A percentile compares a stretch with the other conserved stretches of the same genome.
Conservation (phyloP, 2,888 invertebrate genomes). For the Podotricha telesiphe region DNA sequence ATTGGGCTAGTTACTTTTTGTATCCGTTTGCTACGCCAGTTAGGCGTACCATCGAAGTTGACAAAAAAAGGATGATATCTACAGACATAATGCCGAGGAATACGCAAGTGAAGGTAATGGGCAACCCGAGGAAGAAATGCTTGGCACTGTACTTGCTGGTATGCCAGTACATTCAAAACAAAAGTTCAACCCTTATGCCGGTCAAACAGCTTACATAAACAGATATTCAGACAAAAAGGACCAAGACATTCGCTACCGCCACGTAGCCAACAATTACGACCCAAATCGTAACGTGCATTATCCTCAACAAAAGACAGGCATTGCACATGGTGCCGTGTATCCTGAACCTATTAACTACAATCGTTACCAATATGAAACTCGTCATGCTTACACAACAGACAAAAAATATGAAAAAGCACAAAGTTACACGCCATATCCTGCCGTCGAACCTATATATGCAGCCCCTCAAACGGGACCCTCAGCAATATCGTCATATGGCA, state of each 20-base stretch:
- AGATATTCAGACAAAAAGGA: conserved; percentile 73
- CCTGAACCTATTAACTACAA: conserved; percentile 69
- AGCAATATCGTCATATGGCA: conserved; percentile 65
- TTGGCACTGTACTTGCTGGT: conserved; percentile 89
- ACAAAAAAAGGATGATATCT: conserved; percentile 85
- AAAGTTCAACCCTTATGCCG: conserved; percentile 75
- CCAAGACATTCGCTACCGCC: conserved; percentile 76
- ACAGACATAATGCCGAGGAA: conserved; percentile 87
- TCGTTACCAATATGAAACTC: conserved; percentile 70
- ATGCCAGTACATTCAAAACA: conserved; percentile 83
- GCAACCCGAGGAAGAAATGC: conserved; percentile 90
- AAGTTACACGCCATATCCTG: conserved; percentile 65
- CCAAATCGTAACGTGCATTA: conserved; percentile 72
- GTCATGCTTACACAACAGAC: conserved; percentile 73
- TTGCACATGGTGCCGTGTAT: conserved; percentile 78
- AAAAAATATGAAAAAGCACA: conserved; percentile 68
- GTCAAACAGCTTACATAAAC: conserved; percentile 69
- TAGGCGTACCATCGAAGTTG: conserved; percentile 86
- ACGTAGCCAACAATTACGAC: conserved; percentile 69
- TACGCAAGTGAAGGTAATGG: conserved; percentile 86
- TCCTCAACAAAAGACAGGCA: conserved; percentile 78
- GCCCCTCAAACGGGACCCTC: conserved; percentile 71
- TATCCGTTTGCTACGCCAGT: conserved; percentile 89
- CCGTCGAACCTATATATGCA: conserved; percentile 75
- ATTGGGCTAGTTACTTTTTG: conserved; percentile 89